Conservation (phyloP, 2,797 vertebrate genomes). For the Sphaeramia orbicularis region DNA sequence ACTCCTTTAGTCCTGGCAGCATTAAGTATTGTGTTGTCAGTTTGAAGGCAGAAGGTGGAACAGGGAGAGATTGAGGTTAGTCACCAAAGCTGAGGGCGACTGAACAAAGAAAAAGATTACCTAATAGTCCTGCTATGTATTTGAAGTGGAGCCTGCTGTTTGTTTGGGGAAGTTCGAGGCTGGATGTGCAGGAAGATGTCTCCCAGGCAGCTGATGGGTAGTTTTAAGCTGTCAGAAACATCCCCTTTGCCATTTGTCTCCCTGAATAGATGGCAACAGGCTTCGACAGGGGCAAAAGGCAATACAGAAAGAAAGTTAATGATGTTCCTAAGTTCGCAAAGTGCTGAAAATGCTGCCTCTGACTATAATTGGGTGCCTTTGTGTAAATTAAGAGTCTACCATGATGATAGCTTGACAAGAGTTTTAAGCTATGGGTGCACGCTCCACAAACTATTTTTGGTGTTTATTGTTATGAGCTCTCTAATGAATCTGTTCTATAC, state of each 20-base stretch:
- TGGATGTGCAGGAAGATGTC: conserved; percentile 87
- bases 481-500: conserved; percentile 56
- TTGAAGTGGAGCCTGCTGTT: conserved; percentile 90
- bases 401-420: conserved; percentile 47
- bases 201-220: conserved; percentile 81
- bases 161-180: conserved; percentile 87
- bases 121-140: conserved; percentile 92
- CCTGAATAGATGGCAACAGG: conserved; percentile 57
- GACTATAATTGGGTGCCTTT: conserved; percentile 59
- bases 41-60: conserved; percentile 64
- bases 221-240: conserved; percentile 85
- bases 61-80: conserved; percentile 75
- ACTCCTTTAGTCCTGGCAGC: conserved; percentile 51
- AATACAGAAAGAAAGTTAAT: conserved; percentile 54
- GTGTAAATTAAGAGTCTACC: conserved; percentile 61
- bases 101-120: conserved; percentile 89
- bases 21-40: conserved; percentile 64
- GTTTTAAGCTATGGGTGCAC: conserved; percentile 25
- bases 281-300: conserved; percentile 55
- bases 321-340: conserved; percentile 52
- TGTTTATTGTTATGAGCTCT: conserved; percentile 16
- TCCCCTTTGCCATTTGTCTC: conserved; percentile 67
- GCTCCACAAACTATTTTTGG: conserved; percentile 42
- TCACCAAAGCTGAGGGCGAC: conserved; percentile 78
- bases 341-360: conserved; percentile 38